Percentiles rank a stretch among this genome's conserved stretches.
Evolutionary conservation across 2,888 invertebrate species (phyloP).

Genomic region (Linyphia triangularis): DNA sequence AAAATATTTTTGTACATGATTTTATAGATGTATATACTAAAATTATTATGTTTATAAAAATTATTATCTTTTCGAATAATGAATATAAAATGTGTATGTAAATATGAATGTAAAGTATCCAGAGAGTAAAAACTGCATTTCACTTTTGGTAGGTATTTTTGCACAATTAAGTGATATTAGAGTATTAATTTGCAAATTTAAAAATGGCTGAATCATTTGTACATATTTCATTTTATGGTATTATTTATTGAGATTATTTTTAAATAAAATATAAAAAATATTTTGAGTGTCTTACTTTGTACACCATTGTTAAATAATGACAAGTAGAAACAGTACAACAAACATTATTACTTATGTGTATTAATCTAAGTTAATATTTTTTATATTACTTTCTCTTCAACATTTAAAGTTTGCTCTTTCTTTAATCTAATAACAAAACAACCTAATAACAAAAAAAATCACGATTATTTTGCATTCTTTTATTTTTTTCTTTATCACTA

Average conservation of each 20-base stretch:
- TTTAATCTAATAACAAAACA: too few relatives aligned
- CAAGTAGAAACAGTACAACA: too few relatives aligned
- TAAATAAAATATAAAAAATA: slow-evolving; percentile 26
- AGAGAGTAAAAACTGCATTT: background rate
- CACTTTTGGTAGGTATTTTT: slow-evolving; percentile 22
- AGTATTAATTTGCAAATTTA: slow-evolving; percentile 14
- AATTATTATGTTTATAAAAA: background rate
- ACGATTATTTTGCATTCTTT: background rate
- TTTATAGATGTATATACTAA: background rate
- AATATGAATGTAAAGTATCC: slow-evolving; percentile 6
- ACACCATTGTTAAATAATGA: too few relatives aligned
- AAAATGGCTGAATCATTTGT: slow-evolving; percentile 36
- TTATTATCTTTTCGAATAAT: background rate
- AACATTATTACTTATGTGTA: too few relatives aligned
- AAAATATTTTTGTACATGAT: background rate
- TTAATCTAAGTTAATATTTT: too few relatives aligned
- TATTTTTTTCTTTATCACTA: background rate
- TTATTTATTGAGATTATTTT: slow-evolving; percentile 39
- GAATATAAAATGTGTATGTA: background rate
- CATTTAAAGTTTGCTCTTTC: too few relatives aligned
- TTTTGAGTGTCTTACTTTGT: too few relatives aligned
- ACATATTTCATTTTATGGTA: slow-evolving; percentile 28
- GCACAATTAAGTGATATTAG: slow-evolving; percentile 48
- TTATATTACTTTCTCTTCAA: too few relatives aligned
- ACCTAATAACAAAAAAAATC: too few relatives aligned